These are phyloP conservation scores for Nemoura dubitans DNA, from an alignment of 2,888 invertebrate species.

Conservation along the genomic window DNA sequence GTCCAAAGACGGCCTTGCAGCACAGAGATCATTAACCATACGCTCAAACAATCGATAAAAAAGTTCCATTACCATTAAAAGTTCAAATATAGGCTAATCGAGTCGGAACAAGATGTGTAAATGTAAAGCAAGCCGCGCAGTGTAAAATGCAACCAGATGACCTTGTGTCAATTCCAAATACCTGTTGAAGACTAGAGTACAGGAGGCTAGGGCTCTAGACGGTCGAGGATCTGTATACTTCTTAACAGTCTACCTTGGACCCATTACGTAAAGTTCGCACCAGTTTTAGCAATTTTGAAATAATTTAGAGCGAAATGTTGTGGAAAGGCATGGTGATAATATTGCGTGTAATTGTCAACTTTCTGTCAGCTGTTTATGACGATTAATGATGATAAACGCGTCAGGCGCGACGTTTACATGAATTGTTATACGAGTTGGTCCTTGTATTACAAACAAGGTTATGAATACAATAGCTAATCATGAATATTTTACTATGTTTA, in stretches of 20 bases:
- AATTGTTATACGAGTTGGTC: neutral
- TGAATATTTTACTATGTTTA: slow-evolving; percentile 9
- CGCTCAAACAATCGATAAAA: neutral
- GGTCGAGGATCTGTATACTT: neutral
- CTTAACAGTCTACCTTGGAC: neutral
- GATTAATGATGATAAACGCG: neutral
- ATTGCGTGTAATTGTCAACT: neutral
- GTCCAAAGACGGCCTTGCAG: neutral
- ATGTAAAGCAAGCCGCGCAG: no score
- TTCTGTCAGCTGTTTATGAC: neutral
- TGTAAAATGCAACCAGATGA: neutral
- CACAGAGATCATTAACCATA: neutral
- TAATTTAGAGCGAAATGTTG: neutral
- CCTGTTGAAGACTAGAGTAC: neutral
- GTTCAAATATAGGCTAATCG: neutral
- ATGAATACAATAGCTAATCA: neutral
- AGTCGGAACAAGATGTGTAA: neutral
- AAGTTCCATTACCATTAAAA: neutral
- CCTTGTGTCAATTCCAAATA: neutral
- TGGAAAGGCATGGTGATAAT: neutral
- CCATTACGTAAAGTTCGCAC: neutral
- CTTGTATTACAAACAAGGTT: neutral
- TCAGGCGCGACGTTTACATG: neutral
- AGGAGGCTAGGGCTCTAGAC: no score
- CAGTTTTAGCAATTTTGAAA: neutral